A percentile compares a stretch with the other conserved stretches of the same genome.
phyloP scores from a whole-genome alignment of 2,797 vertebrate genomes.

The Scolopax rusticola region DNA sequence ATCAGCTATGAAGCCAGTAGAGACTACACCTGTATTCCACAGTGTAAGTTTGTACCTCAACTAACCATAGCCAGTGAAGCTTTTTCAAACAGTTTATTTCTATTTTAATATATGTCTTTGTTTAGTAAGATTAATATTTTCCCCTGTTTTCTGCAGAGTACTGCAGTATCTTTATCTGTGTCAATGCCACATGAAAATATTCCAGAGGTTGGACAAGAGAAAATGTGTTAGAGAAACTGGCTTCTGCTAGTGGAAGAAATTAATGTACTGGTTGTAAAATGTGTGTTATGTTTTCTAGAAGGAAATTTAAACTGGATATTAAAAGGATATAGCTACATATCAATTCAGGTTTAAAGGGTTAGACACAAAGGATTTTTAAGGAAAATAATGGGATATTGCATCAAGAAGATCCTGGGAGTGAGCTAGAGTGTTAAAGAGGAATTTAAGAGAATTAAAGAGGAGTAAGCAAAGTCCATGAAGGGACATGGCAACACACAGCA shows the following conservation, averaged over 20 bases:
- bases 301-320: background rate
- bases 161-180: background rate
- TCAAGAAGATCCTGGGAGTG: background rate
- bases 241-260: background rate
- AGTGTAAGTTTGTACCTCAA: background rate
- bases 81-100: background rate
- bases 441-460: background rate
- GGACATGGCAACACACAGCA: accelerated
- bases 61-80: background rate
- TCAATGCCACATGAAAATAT: background rate
- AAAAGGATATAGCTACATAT: background rate
- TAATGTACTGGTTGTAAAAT: background rate
- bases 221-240: background rate
- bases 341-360: background rate
- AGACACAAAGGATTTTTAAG: background rate
- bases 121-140: background rate
- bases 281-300: background rate
- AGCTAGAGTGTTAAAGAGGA: background rate
- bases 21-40: background rate
- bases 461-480: background rate
- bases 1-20: background rate
- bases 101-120: background rate
- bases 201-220: background rate
- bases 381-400: background rate
- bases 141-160: background rate